A percentile compares a stretch with the other conserved stretches of the same genome.
Evolutionary conservation across 2,888 invertebrate genomes (phyloP).

Genomic region (Nowickia ferox): DNA sequence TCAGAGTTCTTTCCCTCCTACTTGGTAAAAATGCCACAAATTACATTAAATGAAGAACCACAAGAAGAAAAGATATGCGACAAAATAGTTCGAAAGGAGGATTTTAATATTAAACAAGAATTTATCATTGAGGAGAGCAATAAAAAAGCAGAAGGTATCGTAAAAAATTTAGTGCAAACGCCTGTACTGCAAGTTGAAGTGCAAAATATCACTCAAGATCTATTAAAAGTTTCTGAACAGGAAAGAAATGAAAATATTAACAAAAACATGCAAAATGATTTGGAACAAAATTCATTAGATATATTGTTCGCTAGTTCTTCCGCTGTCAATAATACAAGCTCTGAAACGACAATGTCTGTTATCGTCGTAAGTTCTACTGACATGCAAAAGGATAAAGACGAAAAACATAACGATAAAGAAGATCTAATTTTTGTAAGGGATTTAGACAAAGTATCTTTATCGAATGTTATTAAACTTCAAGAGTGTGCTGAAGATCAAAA

Average conservation of each 20-base stretch:
- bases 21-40: constrained; percentile 24
- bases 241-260: neutral
- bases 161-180: neutral
- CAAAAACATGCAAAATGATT: neutral
- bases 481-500: neutral
- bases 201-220: neutral
- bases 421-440: neutral
- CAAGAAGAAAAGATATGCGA: neutral
- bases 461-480: neutral
- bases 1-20: constrained; percentile 73
- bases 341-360: neutral
- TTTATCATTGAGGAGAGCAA: too few species aligned
- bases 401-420: neutral
- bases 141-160: neutral
- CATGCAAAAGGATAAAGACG: neutral
- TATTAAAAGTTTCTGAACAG: neutral
- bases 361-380: neutral
- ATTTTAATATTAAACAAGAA: neutral
- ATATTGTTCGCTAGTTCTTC: neutral
- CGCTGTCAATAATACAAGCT: neutral
- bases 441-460: neutral
- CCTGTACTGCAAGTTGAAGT: too few species aligned
- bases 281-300: neutral
- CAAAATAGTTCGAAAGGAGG: neutral
- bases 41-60: neutral